Base-by-base conservation (phyloP, 2,888 invertebrate genomes). In the Parthenolecanium corni region DNA sequence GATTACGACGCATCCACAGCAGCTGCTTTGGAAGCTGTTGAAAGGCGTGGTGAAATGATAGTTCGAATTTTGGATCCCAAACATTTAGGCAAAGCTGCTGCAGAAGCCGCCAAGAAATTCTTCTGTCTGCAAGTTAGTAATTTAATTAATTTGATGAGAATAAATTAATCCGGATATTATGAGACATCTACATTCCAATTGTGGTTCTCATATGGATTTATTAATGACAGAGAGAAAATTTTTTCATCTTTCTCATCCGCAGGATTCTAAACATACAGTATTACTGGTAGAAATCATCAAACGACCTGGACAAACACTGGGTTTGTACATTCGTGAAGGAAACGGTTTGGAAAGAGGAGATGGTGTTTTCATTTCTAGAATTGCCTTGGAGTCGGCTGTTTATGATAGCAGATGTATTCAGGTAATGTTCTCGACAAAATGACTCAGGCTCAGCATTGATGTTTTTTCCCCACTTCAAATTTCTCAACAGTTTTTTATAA, bases 231-330 rank as follows among this genome's bases (percentile, higher is more conserved):
- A n/a, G n/a, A n/a, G n/a, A 4, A 9, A 14, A 14, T 4, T 18
- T 18, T 42, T 20, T 44, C 44, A 24, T 56, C 54, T 64, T 69
- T 70, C 25, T n/a, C n/a, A n/a, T 63, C 69, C 70, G 25, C 74
- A 84, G 83, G 84, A 84, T 73, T 79, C 84, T 16, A 82, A 86
- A 69, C 85, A 88, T 73, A 81, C 84, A 69, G 89, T 92, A 66
- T 83, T 89, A 74, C 83, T 95, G 72, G 95, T 98, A 69, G 98
- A 98, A 77, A 96, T 98, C 72, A 94, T 98, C 68, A 98, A 98
- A 76, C 82, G 96, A 70, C 98, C 98, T 0, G 98, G 97, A 14
- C 97, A 98, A 76, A 96, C 96, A 23, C 79, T 98, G 67, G 98
- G 98, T 47, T 81, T 98, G 65, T 98, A 98, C 75, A 96, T 98